phyloP scores from a whole-genome alignment of 2,797 vertebrate genomes.

The Sylvilagus floridanus region DNA sequence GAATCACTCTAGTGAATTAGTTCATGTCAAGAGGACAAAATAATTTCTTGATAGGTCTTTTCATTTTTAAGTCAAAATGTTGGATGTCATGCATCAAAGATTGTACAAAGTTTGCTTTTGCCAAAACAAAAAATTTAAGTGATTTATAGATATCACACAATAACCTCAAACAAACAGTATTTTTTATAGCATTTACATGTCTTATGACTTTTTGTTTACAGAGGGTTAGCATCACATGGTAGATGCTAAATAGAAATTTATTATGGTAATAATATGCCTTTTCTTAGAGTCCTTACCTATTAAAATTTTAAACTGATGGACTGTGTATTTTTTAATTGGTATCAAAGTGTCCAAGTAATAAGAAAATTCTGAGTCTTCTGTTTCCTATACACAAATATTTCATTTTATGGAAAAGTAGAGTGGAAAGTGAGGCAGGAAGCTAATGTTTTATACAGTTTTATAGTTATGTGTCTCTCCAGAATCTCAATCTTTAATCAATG shows the following conservation, averaged over 20 bases:
- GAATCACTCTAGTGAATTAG: background rate
- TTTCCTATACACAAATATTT: background rate
- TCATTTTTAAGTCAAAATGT: background rate
- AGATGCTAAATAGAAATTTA: background rate
- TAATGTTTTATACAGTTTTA: too few species aligned
- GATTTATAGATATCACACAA: background rate
- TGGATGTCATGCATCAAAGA: background rate
- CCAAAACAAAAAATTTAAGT: background rate
- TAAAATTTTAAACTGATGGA: background rate
- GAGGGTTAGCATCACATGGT: background rate
- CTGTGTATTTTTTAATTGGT: background rate
- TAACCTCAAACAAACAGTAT: conserved; percentile 3
- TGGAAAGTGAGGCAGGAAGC: too few species aligned
- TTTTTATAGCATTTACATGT: background rate
- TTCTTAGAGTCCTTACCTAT: background rate
- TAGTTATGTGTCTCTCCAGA: too few species aligned
- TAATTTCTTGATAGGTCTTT: background rate
- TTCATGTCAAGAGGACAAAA: conserved; percentile 18
- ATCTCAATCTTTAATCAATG: too few species aligned
- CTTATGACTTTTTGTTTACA: conserved; percentile 3
- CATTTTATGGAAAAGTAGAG: background rate
- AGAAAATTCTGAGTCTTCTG: background rate
- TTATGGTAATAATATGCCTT: background rate
- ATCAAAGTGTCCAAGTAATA: background rate
- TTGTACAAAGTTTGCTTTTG: conserved; percentile 19